Evolutionary conservation across 2,113 vertebrate genomes (phyloP).

Genomic region (Corythoichthys haematopterus): DNA sequence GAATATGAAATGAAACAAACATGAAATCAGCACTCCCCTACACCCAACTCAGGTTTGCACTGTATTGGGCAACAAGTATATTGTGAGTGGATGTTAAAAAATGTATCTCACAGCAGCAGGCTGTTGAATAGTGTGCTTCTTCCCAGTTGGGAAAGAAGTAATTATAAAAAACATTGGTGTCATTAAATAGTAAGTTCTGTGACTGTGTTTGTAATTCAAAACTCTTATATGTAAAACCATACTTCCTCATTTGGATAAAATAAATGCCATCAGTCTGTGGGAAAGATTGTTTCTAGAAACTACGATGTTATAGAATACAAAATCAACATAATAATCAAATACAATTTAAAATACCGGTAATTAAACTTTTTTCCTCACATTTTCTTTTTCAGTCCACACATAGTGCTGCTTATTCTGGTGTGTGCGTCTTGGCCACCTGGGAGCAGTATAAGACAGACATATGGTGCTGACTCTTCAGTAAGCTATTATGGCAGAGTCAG

Average conservation of each 20-base stretch:
- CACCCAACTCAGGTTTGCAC: neutral
- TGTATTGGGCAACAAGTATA: neutral
- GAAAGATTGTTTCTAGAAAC: no score
- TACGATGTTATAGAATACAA: no score
- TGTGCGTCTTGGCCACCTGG: neutral
- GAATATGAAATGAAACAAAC: neutral
- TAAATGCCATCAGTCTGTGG: neutral
- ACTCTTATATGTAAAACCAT: neutral
- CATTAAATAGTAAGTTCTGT: neutral
- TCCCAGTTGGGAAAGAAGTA: neutral
- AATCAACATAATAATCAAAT: neutral
- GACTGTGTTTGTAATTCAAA: neutral
- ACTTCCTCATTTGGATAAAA: neutral
- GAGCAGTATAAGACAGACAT: neutral
- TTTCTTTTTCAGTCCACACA: neutral
- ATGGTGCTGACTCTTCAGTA: neutral
- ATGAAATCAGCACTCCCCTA: no score
- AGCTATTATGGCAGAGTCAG: neutral
- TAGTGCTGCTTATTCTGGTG: neutral
- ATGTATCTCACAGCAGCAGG: neutral
- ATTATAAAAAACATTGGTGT: no score
- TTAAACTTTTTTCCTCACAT: neutral
- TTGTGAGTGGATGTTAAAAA: neutral
- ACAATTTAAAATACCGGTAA: neutral
- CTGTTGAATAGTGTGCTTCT: neutral